Conservation (phyloP, 1,140 invertebrate genomes). For the Cherax quadricarinatus region DNA sequence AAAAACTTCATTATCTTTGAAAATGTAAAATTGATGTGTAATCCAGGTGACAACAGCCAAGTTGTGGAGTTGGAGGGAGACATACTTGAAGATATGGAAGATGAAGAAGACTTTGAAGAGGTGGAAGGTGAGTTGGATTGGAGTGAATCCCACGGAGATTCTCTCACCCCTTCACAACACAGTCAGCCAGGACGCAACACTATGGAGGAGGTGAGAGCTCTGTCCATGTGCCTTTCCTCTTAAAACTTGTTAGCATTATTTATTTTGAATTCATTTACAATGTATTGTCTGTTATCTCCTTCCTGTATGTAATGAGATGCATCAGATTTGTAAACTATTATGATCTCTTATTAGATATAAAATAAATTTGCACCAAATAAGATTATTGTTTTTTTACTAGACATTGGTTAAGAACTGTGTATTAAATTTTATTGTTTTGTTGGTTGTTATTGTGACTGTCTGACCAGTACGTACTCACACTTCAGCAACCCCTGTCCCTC, state of each 20-base stretch:
- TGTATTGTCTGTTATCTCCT: too few relatives aligned
- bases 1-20: not conserved
- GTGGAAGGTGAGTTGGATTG: conserved; percentile 61
- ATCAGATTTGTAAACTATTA: not conserved
- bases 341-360: too few relatives aligned
- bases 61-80: conserved; percentile 45
- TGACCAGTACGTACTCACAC: too few relatives aligned
- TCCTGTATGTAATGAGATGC: too few relatives aligned
- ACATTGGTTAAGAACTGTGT: too few relatives aligned
- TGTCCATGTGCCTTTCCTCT: too few relatives aligned
- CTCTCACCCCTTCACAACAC: conserved; percentile 66
- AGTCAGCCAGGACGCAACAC: conserved; percentile 49
- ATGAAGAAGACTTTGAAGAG: conserved; percentile 61
- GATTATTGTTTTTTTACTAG: too few relatives aligned
- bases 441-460: too few relatives aligned
- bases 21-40: not conserved
- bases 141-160: conserved; percentile 62
- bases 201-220: conserved; percentile 40
- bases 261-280: not conserved
- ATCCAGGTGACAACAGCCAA: conserved; percentile 14
- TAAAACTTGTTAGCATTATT: not conserved
- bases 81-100: conserved; percentile 53
- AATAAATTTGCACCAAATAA: too few relatives aligned
- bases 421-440: too few relatives aligned
- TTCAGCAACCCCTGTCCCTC: too few relatives aligned